Base-by-base conservation (phyloP, 2,888 invertebrate genomes). In the Metopia argyrocephala region DNA sequence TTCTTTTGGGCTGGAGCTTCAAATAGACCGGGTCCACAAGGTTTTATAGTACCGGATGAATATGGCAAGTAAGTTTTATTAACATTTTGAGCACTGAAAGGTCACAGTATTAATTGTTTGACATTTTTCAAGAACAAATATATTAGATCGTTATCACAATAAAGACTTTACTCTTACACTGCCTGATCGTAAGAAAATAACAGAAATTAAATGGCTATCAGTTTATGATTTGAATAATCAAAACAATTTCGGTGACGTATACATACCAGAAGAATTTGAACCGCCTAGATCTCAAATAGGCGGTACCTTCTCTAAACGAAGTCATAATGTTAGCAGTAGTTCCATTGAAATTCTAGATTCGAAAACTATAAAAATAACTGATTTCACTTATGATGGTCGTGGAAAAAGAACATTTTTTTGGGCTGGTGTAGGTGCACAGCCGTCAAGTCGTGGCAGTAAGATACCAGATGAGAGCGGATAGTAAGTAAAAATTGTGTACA, bases 1-100 rank as follows among this genome's bases (percentile, higher is more conserved):
- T 97, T 96, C 91, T 97, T 97, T 91, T 97, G 97, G 97, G 95
- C 96, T 0, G 97, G 97, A n/a, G 94, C 96, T 38, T 92, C 95
- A 0, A 95, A 95, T 86, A 92, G 96, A 21, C 96, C 97, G 0
- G 96, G 97, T 0, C 96, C 96, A 0, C 95, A 97, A 89, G 97
- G 97, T 5, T 97, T 97, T 88, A 97, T 97, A 73, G 95, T 97
- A 56, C 96, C 97, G 0, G 96, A 97, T 86, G 95, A 96, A 89
- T 93, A 93, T 89, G 96, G 96, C 89, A 95, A 94, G 97, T 97
- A 85, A 91, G 93, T 88, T 9, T 3, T 27, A 21, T 18, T 6
- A 28, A 1, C 18, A 28, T 21, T 54, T 25, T 2, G 12, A 31
- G 38, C 38, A 50, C 9, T 27, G 12, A 15, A 18, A n/a, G 27